A percentile compares a stretch with the other conserved stretches of the same genome.
Conservation (phyloP, 2,797 vertebrate genomes). For the Myoxocephalus aenaeus region DNA sequence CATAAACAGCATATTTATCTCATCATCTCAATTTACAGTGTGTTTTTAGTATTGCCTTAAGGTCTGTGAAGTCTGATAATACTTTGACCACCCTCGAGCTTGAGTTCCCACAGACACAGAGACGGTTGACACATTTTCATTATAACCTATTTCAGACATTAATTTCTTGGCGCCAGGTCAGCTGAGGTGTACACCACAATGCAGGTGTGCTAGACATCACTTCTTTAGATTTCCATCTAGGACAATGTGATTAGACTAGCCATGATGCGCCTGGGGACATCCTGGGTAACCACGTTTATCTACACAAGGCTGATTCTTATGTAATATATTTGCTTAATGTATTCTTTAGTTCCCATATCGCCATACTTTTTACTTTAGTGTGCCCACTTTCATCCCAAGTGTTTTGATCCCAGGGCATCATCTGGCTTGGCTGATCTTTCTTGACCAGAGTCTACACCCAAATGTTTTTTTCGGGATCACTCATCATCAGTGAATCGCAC, state of each 20-base stretch:
- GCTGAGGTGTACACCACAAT: neutral
- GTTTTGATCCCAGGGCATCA: conserved; percentile 27
- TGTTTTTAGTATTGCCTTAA: conserved; percentile 25
- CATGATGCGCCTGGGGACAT: neutral
- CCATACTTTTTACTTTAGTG: conserved; percentile 11
- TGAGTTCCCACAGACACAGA: conserved; percentile 63
- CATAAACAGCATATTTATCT: conserved; percentile 42
- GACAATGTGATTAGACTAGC: neutral
- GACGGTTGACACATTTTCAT: conserved; percentile 22
- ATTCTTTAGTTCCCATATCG: neutral
- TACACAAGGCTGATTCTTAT: neutral
- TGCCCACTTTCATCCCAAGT: conserved; percentile 15
- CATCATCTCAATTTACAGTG: conserved; percentile 25
- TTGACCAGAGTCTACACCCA: conserved; percentile 49
- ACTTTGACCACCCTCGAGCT: conserved; percentile 56
- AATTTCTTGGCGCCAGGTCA: neutral
- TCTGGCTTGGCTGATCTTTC: conserved; percentile 32
- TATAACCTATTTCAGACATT: conserved; percentile 15
- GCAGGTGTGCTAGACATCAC: conserved; percentile 13
- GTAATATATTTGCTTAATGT: neutral
- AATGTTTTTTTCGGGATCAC: conserved; percentile 56
- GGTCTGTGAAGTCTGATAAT: conserved; percentile 21
- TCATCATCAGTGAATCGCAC: conserved; percentile 67
- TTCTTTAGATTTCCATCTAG: conserved; percentile 17
- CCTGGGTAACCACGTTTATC: neutral